A percentile compares a stretch with the other conserved stretches of the same genome.
Evolutionary conservation across 2,113 vertebrate species (phyloP).

Genomic region (Atlantisia rogersi): DNA sequence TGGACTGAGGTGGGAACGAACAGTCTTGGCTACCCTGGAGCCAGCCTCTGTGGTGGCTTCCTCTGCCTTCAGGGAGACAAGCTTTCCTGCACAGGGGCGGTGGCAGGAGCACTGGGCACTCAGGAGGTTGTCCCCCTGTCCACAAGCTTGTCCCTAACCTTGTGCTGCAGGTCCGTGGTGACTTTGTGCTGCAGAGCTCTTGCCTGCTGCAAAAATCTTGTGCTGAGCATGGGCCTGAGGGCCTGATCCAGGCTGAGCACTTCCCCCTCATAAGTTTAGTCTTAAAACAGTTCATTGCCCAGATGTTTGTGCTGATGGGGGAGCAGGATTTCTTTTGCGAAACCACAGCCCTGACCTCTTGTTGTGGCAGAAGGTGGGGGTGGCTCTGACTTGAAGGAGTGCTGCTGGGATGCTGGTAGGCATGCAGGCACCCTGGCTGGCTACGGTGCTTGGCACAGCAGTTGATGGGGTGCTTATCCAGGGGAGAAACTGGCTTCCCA

Average conservation of each 20-base stretch:
- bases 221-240: neutral
- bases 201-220: neutral
- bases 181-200: neutral
- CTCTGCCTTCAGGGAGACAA: neutral
- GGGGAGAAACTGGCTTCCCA: neutral
- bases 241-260: neutral
- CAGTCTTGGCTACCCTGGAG: neutral
- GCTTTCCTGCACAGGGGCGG: too few species aligned
- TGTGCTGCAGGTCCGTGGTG: rapidly evolving
- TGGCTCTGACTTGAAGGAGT: neutral
- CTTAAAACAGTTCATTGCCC: neutral
- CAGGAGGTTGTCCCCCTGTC: rapidly evolving
- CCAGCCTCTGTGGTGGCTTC: rapidly evolving
- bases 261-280: rapidly evolving
- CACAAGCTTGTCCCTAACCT: neutral
- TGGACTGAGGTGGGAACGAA: neutral
- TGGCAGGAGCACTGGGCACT: neutral
- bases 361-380: neutral
- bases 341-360: neutral
- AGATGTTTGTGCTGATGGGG: neutral
- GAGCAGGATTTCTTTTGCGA: neutral
- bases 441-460: rapidly evolving
- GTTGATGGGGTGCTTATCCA: neutral
- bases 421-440: too few species aligned
- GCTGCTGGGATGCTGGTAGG: neutral